A percentile compares a stretch with the other conserved stretches of the same genome.
Evolutionary conservation across 1,140 invertebrate genomes (phyloP).

Genomic region (Sitophilus oryzae): DNA sequence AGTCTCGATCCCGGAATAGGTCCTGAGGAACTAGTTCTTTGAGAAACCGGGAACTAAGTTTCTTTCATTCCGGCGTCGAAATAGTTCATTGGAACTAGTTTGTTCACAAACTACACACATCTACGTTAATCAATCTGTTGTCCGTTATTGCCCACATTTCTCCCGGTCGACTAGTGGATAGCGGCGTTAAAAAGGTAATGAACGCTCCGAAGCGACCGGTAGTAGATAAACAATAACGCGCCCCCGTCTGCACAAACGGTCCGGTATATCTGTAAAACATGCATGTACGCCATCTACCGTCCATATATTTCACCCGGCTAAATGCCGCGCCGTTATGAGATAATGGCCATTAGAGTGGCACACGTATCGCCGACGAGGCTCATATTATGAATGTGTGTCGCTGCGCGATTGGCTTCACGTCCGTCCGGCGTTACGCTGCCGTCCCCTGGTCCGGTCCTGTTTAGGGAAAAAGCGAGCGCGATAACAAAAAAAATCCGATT

Average conservation of each 20-base stretch:
- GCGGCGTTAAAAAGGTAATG: conserved; percentile 6
- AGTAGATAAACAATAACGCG: conserved; percentile 2
- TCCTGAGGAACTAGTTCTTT: no score
- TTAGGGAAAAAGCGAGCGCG: no score
- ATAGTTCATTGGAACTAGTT: no score
- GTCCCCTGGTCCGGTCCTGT: no score
- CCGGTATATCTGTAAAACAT: conserved; percentile 5
- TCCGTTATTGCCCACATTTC: background rate
- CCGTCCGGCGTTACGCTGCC: no score
- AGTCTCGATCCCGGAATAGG: no score
- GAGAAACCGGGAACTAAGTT: no score
- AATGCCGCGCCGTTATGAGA: conserved; percentile 7
- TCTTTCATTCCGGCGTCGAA: no score
- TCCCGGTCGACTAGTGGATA: background rate
- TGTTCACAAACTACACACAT: no score
- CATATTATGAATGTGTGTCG: background rate
- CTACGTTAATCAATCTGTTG: no score
- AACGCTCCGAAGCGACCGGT: no score
- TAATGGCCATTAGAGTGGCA: conserved; percentile 2
- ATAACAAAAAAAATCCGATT: no score
- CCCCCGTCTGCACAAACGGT: background rate
- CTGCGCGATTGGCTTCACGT: background rate
- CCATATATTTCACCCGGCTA: conserved; percentile 2
- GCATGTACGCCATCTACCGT: conserved; percentile 4
- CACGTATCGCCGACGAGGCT: background rate